These are phyloP conservation scores for Pelecanus crispus DNA, from an alignment of 2,113 vertebrate genomes.

Conservation along the genomic window DNA sequence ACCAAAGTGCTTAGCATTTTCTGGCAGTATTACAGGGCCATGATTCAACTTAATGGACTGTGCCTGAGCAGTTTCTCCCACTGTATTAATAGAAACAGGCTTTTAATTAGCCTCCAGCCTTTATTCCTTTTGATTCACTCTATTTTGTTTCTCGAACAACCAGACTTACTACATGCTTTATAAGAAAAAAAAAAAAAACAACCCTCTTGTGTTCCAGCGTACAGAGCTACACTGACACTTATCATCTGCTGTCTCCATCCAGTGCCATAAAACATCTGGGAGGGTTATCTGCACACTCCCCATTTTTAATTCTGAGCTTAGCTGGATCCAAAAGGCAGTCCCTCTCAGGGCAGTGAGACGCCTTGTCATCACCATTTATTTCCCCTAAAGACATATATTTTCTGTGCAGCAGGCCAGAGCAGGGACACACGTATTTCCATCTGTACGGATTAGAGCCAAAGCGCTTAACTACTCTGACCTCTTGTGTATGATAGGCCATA, in stretches of 20 bases:
- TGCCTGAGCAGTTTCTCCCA: not conserved
- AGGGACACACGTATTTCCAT: not conserved
- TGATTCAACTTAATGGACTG: not conserved
- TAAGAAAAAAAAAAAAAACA: not conserved
- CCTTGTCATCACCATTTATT: not conserved
- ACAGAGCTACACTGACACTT: not conserved
- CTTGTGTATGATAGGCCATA: not conserved
- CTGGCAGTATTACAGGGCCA: not conserved
- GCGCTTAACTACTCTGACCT: slow-evolving; percentile 5
- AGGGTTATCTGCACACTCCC: not conserved
- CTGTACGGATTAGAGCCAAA: slow-evolving; percentile 1
- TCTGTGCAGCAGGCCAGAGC: not conserved
- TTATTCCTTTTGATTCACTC: not conserved
- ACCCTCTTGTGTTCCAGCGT: not conserved
- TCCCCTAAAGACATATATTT: not conserved
- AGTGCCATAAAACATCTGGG: not conserved
- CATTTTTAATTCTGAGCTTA: not conserved
- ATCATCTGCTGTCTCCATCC: not conserved
- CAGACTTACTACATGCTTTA: not conserved
- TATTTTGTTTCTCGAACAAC: slow-evolving; percentile 8
- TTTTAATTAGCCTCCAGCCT: slow-evolving; percentile 11
- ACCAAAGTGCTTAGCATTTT: not conserved
- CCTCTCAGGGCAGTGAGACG: not conserved
- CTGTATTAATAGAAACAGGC: not conserved
- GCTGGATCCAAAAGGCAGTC: not conserved